Base-by-base conservation (phyloP, 2,888 invertebrate species). In the Tenodera sinensis region DNA sequence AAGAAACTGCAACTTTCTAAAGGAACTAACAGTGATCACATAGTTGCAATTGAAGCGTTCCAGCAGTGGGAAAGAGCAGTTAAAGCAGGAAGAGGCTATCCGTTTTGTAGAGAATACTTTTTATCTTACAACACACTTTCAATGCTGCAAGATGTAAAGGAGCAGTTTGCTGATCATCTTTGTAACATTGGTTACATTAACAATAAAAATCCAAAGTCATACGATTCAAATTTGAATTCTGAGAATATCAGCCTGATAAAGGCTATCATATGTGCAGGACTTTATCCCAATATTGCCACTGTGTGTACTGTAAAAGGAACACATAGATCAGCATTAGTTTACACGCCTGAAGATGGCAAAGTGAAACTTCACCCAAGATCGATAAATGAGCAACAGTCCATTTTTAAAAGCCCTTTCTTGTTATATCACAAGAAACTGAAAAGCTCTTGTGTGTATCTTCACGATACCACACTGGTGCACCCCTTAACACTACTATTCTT, bases 251-350 rank as follows among this genome's bases (percentile, higher is more conserved):
- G 96, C n/a, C 93, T 99, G 83, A 94, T 99, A 34, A 97, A 97
- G 92, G 98, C 98, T 3, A 95, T 98, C 12, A 95, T 98, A 82
- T 97, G 97, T 90, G 97, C 98, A 12, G 97, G 98, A 25, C 94
- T 99, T 9, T 99, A 98, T 94, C 98, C 99, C 0, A 98, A 98
- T 92, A 95, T 98, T 90, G 97, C 96, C 0, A 94, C 94, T 91
- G 94, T 96, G 83, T 94, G 89, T 83, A 28, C 81, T 34, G 87
- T 89, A 14, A 84, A 87, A 81, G 88, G 82, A 71, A 83, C n/a
- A 12, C 85, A 85, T 1, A 47, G 28, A 71, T 54, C 47, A 30
- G 87, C 34, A 20, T 91, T 91, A 88, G 93, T 95, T 34, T 92
- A 91, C 3, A 96, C 96, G 0, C 94, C 95, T 0, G 96, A 96